phyloP scores from a whole-genome alignment of 1,140 invertebrate species.

The Drosophila nebulosa region DNA sequence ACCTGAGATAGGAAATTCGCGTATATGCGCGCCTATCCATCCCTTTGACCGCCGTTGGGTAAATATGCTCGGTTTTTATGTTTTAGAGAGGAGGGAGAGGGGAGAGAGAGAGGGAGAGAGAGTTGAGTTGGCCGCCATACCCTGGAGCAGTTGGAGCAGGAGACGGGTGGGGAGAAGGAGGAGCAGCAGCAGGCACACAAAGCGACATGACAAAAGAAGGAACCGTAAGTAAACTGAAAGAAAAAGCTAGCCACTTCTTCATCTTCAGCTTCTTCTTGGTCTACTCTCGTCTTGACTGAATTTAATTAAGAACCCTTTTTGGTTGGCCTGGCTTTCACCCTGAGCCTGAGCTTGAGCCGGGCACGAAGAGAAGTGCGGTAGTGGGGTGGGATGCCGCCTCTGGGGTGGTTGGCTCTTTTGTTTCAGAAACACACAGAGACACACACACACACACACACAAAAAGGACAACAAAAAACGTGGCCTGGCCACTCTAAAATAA shows the following conservation, averaged over 20 bases:
- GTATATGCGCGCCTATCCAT: conserved; percentile 32
- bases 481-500: conserved; percentile 36
- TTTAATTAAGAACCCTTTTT: conserved; percentile 75
- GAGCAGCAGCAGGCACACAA: conserved; percentile 11
- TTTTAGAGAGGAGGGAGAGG: not conserved
- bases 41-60: conserved; percentile 60
- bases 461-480: conserved; percentile 55
- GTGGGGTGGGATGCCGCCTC: not conserved
- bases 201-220: conserved; percentile 57
- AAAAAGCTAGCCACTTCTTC: conserved; percentile 26
- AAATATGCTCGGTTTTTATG: conserved; percentile 63
- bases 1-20: conserved; percentile 20
- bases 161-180: not conserved
- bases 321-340: conserved; percentile 44
- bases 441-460: conserved; percentile 29
- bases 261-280: conserved; percentile 13
- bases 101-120: not conserved
- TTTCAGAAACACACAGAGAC: conserved; percentile 13
- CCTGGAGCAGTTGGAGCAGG: conserved; percentile 11
- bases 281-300: conserved; percentile 61
- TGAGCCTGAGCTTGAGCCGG: not conserved
- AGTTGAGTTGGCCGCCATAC: conserved; percentile 29
- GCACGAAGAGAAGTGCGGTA: not conserved
- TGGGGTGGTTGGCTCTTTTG: conserved; percentile 30
- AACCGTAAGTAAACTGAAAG: conserved; percentile 44